Evolutionary conservation across 2,797 vertebrate genomes (phyloP), one percentile per base, ranked within the genome.

Genomic region (Spheniscus humboldti): DNA sequence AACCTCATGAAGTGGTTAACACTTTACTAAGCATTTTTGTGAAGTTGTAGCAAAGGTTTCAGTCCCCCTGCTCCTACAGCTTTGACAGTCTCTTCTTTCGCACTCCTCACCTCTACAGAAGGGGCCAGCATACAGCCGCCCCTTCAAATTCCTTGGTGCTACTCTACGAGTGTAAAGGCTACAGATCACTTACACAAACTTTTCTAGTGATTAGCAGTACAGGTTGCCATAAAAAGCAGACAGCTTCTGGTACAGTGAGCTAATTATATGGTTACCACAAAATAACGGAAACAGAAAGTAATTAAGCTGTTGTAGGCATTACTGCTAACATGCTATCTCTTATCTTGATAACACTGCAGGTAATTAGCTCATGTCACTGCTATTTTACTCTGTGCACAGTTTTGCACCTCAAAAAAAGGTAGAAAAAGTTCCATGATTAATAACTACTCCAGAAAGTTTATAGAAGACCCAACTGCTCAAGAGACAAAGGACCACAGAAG

Each of bases 181-280:
- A 64, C 41, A 68, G 75, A 87, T 91, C 92, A 72, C 50, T 91
- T 79, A 67, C 31, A 43, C 50, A 77, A 76, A 86, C 78, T 89
- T 93, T 96, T 86, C 88, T 96, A 68, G 88, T 92, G 72, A 96
- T 94, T 89, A 96, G 75, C 72, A 77, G 68, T 71, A 93, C 95
- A 96, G 88, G 93, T 81, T 92, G 78, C 86, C 84, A 91, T 85
- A 88, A 96, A 92, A 94, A 90, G 93, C 94, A 93, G 92, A 82
- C 84, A 93, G 55, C 75, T 90, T 88, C 91, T 86, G 85, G 59
- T 91, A 92, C 91, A 94, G 76, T 72, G 25, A 88, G 89, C 62
- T 95, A 93, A 96, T 96, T 96, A 97, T 27, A 67, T 37, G 52
- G 83, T 81, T 92, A 85, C 94, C 74, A 82, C 64, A 95, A 86